Base-by-base conservation (phyloP, 2,113 vertebrate genomes). In the Toxotes chatareus region DNA sequence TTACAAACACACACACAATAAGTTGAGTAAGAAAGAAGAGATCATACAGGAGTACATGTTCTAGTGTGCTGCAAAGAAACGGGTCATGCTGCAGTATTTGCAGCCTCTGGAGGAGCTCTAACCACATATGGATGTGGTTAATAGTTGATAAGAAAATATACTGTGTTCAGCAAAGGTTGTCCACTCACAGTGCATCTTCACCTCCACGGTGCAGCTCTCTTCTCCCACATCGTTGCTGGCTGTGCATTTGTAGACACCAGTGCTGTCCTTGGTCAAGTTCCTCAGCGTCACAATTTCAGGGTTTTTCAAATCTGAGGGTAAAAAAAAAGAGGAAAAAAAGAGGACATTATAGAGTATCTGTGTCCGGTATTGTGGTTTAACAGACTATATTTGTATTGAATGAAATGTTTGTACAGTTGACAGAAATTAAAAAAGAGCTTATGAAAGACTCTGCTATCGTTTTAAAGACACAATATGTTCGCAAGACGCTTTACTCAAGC, bases 201-300 rank as follows among this genome's bases (percentile, higher is more conserved):
- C 95, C 81, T 96, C 95, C 14, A 97, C 69, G 11, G 75, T 91
- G 68, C 97, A 99, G 90, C 91, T 97, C n/a, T 97, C 96, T 68
- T 95, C 95, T 1, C 97, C 97, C 8, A 96, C 97, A 68, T 97
- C 97, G 0, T 98, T 99, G 92, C 93, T 95, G 32, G 97, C 97
- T 10, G 94, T 94, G 85, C 97, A 99, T 47, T 93, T 96, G 92
- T 98, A 99, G 0, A 96, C 91, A 2, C 97, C 97, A 0, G 96
- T 94, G 53, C 94, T 95, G 63, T 93, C 88, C 73, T 91, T 90
- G 0, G 96, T 97, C 7, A 99, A 90, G 61, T 99, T 99, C 90
- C 93, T 96, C 83, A 98, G 85, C 0, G 97, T 92, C 14, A 98
- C 93, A 44, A 96, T 95, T 34, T 97, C 97, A 0, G 96, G 96